phyloP scores from a whole-genome alignment of 2,113 vertebrate species.

The Entosphenus tridentatus region DNA sequence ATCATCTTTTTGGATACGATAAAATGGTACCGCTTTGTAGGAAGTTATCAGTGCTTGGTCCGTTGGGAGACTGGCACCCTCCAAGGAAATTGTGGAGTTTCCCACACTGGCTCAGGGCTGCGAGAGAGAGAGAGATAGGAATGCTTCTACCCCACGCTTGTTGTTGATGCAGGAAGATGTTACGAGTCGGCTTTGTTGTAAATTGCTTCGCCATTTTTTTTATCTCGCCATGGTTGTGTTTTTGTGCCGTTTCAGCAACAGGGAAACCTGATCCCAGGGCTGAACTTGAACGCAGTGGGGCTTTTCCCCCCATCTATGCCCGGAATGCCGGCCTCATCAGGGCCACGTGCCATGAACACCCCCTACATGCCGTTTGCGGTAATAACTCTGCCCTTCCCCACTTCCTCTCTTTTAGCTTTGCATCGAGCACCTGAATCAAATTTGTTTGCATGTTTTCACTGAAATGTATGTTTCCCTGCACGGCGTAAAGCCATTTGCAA shows the following conservation, averaged over 20 bases:
- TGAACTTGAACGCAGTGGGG: conserved; percentile 70
- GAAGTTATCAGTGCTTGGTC: too few species aligned
- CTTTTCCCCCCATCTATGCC: conserved; percentile 74
- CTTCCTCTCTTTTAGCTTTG: too few species aligned
- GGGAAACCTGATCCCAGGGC: conserved; percentile 64
- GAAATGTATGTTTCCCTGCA: too few species aligned
- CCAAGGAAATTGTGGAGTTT: not conserved
- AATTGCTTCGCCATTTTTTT: not conserved
- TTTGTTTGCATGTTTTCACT: too few species aligned
- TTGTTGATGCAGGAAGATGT: not conserved
- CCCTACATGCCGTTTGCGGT: conserved; percentile 60
- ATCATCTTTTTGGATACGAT: too few species aligned
- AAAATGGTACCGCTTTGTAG: too few species aligned
- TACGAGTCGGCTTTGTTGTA: not conserved
- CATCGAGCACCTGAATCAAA: too few species aligned
- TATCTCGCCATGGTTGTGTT: not conserved
- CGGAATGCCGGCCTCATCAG: conserved; percentile 35
- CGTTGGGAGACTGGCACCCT: too few species aligned
- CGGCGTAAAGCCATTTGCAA: too few species aligned
- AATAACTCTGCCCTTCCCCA: conserved; percentile 15
- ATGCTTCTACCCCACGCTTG: not conserved
- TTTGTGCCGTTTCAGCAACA: conserved; percentile 41
- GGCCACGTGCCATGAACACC: conserved; percentile 27
- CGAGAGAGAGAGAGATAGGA: not conserved
- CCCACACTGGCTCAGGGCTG: not conserved